A percentile compares a stretch with the other conserved stretches of the same genome.
These are phyloP conservation scores for Hartigia nigra DNA, from an alignment of 2,888 invertebrate species.

Conservation along the genomic window DNA sequence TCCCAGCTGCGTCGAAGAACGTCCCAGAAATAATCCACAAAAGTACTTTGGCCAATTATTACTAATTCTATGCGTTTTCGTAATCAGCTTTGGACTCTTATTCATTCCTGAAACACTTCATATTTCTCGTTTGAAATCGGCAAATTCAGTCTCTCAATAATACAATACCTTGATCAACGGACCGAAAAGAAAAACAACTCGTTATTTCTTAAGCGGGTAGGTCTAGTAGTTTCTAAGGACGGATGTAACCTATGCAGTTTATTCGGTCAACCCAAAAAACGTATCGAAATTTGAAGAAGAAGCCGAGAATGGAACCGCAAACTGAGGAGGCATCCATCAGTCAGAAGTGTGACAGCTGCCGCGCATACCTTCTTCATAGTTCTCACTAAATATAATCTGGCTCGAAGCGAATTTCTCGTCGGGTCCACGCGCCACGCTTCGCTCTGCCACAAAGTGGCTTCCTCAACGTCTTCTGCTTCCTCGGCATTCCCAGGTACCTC, in stretches of 20 bases:
- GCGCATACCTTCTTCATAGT: slow-evolving; percentile 17
- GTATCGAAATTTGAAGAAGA: background rate
- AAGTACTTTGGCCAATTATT: slow-evolving; percentile 53
- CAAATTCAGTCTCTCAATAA: background rate
- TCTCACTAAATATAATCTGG: slow-evolving; percentile 25
- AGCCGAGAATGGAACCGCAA: background rate
- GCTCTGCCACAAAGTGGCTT: background rate
- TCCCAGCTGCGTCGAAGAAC: slow-evolving; percentile 36
- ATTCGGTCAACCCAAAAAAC: background rate
- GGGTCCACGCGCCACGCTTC: slow-evolving; percentile 4
- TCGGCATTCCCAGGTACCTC: background rate
- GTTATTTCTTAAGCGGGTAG: background rate
- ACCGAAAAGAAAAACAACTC: background rate
- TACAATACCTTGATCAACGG: background rate
- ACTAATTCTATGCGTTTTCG: background rate
- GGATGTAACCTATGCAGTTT: background rate
- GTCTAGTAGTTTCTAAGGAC: background rate
- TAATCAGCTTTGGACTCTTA: background rate
- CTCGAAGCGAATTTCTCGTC: slow-evolving; percentile 19
- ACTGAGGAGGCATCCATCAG: background rate
- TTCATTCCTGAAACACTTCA: background rate
- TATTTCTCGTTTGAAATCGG: background rate
- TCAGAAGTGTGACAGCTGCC: slow-evolving; percentile 14
- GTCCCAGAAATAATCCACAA: slow-evolving; percentile 47
- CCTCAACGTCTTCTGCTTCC: background rate